phyloP scores from a whole-genome alignment of 2,113 vertebrate genomes.

The Crotalus tigris region DNA sequence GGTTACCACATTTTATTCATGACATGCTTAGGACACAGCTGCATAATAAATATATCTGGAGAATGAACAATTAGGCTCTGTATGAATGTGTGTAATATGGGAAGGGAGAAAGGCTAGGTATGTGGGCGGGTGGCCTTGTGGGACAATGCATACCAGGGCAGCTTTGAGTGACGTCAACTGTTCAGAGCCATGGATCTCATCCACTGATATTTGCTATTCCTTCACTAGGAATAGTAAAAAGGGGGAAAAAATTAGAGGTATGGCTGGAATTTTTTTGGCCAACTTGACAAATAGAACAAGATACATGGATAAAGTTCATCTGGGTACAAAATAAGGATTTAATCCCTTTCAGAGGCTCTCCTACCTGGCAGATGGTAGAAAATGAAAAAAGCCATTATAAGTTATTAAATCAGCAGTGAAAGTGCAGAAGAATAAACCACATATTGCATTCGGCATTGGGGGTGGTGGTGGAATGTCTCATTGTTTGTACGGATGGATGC shows the following conservation, averaged over 20 bases:
- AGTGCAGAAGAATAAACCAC: background rate
- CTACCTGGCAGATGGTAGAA: fast-evolving
- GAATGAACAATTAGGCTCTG: background rate
- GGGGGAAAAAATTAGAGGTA: fast-evolving
- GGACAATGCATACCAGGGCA: background rate
- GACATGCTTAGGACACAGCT: conserved; percentile 22
- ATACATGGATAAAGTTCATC: background rate
- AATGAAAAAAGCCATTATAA: background rate
- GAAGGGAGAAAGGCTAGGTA: background rate
- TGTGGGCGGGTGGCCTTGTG: background rate
- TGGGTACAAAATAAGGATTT: conserved; percentile 19
- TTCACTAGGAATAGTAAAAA: background rate
- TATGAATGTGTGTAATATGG: conserved; percentile 10
- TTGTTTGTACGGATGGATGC: fast-evolving
- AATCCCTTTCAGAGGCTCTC: conserved; percentile 17
- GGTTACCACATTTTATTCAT: conserved; percentile 26
- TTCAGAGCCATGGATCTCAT: background rate
- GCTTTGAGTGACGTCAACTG: background rate
- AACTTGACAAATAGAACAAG: conserved; percentile 24
- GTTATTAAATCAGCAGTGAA: background rate
- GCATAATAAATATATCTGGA: conserved; percentile 22
- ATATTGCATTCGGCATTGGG: background rate
- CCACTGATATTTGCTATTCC: background rate
- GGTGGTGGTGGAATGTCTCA: background rate
- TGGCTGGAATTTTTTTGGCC: conserved; percentile 24